Evolutionary conservation across 2,113 vertebrate genomes (phyloP).

Genomic region (Rhinolophus sinicus): DNA sequence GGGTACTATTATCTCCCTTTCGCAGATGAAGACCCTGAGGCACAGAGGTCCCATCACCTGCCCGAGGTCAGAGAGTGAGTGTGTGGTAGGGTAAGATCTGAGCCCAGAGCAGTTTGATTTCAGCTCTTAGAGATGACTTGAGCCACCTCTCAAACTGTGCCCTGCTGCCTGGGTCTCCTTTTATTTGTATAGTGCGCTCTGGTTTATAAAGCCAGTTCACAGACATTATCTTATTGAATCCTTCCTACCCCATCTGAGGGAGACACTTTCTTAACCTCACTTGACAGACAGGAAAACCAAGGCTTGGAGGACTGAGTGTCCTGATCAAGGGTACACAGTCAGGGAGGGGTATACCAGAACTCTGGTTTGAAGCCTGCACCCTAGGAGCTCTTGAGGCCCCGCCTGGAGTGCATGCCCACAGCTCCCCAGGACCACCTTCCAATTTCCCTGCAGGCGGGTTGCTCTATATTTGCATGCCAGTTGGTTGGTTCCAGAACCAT

Average conservation of each 20-base stretch:
- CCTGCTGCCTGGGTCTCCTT: too few species aligned
- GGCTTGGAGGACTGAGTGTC: fast-evolving
- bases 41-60: too few species aligned
- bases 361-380: not conserved
- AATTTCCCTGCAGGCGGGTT: not conserved
- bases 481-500: constrained; percentile 57
- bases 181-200: not conserved
- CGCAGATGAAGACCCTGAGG: not conserved
- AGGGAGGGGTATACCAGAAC: not conserved
- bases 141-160: not conserved
- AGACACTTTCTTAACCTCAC: not conserved
- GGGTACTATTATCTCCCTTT: not conserved
- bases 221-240: not conserved
- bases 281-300: not conserved
- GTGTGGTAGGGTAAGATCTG: not conserved
- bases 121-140: not conserved
- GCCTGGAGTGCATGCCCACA: fast-evolving
- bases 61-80: not conserved
- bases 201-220: not conserved
- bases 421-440: not conserved
- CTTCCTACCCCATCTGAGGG: not conserved
- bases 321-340: not conserved
- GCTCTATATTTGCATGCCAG: not conserved
- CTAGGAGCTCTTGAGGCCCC: not conserved
- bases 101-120: not conserved